phyloP scores from a whole-genome alignment of 2,113 vertebrate species.

The Sylvilagus bachmani region DNA sequence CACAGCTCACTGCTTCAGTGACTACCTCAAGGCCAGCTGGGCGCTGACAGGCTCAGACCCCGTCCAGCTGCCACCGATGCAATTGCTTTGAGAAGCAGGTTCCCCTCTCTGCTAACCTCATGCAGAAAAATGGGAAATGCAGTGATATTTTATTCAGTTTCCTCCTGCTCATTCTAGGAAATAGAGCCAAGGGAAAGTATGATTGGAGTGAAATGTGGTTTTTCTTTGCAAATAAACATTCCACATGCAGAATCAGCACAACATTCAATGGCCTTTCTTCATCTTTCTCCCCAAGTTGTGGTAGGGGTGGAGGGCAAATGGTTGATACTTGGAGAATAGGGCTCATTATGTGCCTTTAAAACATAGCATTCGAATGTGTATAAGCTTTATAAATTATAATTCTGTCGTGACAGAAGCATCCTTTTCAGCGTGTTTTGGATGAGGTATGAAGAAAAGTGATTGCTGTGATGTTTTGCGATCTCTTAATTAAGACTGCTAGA shows the following conservation, averaged over 20 bases:
- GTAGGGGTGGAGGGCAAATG: not conserved
- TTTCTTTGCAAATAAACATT: conserved; percentile 71
- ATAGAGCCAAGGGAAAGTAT: conserved; percentile 46
- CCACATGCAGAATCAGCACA: not conserved
- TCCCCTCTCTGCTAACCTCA: conserved; percentile 42
- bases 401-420: conserved; percentile 18
- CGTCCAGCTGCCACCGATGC: not conserved
- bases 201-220: conserved; percentile 36
- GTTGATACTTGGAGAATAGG: not conserved
- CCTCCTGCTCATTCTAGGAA: conserved; percentile 63
- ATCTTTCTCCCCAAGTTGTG: not conserved
- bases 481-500: not conserved
- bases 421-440: not conserved
- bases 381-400: conserved; percentile 33
- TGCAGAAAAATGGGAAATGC: conserved; percentile 56
- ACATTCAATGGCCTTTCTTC: not conserved
- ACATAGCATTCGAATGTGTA: not conserved
- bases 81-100: conserved; percentile 63
- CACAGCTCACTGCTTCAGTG: conserved; percentile 64
- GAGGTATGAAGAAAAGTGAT: conserved; percentile 19
- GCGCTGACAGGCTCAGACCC: conserved; percentile 17
- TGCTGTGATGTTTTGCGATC: not conserved
- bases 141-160: conserved; percentile 63
- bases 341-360: conserved; percentile 11
- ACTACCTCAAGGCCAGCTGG: conserved; percentile 57